Conservation (phyloP, 2,797 vertebrate species). For the Siniperca undulata region DNA sequence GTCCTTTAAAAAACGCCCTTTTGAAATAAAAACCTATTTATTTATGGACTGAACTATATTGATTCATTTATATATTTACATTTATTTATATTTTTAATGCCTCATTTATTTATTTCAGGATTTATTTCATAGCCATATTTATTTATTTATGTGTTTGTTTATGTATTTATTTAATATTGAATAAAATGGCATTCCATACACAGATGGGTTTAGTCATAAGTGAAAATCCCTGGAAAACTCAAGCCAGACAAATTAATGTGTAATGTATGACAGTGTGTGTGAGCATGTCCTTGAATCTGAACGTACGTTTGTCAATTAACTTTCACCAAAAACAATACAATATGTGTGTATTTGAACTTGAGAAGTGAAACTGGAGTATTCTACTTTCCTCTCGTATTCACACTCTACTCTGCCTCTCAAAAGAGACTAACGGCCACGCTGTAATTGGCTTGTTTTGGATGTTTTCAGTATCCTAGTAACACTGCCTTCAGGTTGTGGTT, state of each 20-base stretch:
- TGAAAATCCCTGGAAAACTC: neutral
- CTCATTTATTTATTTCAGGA: too few species aligned
- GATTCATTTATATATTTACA: too few species aligned
- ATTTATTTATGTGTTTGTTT: too few species aligned
- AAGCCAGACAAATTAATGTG: neutral
- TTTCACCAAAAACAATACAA: neutral
- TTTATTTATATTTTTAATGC: too few species aligned
- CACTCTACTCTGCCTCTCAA: neutral
- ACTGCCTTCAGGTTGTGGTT: neutral
- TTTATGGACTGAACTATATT: too few species aligned
- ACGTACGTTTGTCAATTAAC: neutral
- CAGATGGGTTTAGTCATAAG: neutral
- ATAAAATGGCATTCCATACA: too few species aligned
- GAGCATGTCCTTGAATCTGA: neutral
- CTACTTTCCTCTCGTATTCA: neutral
- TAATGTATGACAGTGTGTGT: neutral
- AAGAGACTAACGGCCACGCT: too few species aligned
- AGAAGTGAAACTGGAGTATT: neutral
- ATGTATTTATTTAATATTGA: too few species aligned
- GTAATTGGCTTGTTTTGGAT: neutral
- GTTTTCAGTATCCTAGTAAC: neutral
- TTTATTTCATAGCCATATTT: too few species aligned
- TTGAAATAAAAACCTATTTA: too few species aligned
- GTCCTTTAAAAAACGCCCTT: too few species aligned
- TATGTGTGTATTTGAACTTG: neutral